These are phyloP conservation scores for Luperina testacea DNA, from an alignment of 2,888 invertebrate genomes.

Conservation along the genomic window DNA sequence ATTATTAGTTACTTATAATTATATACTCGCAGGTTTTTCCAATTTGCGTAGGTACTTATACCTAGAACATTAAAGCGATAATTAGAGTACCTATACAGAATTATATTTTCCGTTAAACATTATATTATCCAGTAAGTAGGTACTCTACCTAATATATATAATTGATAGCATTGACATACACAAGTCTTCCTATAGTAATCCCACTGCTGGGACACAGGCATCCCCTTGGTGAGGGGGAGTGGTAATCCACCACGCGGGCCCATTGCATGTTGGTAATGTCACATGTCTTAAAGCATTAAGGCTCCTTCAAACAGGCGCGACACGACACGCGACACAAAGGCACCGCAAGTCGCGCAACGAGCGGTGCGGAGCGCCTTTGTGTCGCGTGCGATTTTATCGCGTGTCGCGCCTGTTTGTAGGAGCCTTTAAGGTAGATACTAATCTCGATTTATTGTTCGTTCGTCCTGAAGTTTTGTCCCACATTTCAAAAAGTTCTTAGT, in stretches of 20 bases:
- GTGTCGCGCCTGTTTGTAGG: too few species aligned
- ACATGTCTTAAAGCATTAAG: background rate
- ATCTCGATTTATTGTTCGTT: too few species aligned
- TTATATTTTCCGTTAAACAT: conserved; percentile 27
- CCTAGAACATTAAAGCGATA: conserved; percentile 19
- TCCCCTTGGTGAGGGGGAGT: too few species aligned
- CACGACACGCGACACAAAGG: too few species aligned
- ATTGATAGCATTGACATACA: background rate
- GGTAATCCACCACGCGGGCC: background rate
- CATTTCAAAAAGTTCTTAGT: too few species aligned
- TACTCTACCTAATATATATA: conserved; percentile 5
- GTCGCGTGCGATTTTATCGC: too few species aligned
- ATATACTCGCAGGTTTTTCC: conserved; percentile 45
- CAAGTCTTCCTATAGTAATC: background rate
- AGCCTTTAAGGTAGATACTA: too few species aligned
- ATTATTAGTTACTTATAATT: conserved; percentile 25
- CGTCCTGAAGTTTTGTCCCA: too few species aligned
- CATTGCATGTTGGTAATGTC: background rate
- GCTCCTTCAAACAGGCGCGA: too few species aligned
- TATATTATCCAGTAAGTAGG: background rate
- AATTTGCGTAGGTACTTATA: conserved; percentile 22
- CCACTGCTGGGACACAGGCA: background rate
- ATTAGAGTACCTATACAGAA: conserved; percentile 19
- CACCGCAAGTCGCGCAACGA: too few species aligned
- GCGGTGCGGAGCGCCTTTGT: too few species aligned